A percentile compares a stretch with the other conserved stretches of the same genome.
These are phyloP conservation scores for Cephalopterus ornatus DNA, from an alignment of 2,113 vertebrate genomes.

Conservation along the genomic window DNA sequence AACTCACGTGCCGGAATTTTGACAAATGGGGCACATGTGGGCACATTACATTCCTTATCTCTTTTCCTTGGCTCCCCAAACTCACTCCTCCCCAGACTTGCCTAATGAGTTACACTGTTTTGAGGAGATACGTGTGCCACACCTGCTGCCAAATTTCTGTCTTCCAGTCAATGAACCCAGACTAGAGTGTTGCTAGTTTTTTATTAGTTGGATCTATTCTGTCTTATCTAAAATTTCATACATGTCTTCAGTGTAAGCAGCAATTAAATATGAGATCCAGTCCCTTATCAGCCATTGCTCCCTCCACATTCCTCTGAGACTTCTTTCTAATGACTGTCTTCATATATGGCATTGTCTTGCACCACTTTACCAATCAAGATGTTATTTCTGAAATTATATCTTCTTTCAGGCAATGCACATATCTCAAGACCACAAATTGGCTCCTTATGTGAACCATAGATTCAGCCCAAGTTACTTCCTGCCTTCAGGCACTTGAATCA, in stretches of 20 bases:
- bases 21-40: not conserved
- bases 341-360: not conserved
- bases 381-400: not conserved
- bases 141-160: not conserved
- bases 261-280: not conserved
- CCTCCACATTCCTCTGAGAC: not conserved
- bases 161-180: not conserved
- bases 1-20: not conserved
- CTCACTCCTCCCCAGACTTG: not conserved
- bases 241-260: not conserved
- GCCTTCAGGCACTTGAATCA: not conserved
- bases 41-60: not conserved
- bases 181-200: not conserved
- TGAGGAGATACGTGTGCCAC: not conserved
- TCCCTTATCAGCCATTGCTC: not conserved
- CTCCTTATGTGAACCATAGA: not conserved
- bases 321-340: not conserved
- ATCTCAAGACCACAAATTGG: not conserved
- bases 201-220: not conserved
- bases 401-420: not conserved
- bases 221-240: not conserved
- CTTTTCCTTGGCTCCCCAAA: not conserved
- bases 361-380: not conserved
- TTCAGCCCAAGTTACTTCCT: conserved; percentile 8
- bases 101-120: not conserved